phyloP scores from a whole-genome alignment of 2,113 vertebrate genomes.

The Ranitomeya imitator region DNA sequence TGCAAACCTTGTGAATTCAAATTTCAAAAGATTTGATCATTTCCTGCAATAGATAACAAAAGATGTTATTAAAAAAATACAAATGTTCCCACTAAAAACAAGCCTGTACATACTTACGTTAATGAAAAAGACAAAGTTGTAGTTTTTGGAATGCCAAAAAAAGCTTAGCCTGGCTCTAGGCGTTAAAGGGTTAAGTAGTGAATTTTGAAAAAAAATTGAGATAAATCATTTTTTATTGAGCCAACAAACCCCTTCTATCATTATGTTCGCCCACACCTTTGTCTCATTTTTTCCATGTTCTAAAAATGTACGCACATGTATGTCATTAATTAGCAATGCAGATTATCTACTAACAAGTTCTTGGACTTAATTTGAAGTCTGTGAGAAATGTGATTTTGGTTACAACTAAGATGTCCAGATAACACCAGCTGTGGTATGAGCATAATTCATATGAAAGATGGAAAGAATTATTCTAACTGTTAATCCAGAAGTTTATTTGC shows the following conservation, averaged over 20 bases:
- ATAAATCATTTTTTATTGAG: constrained; percentile 10
- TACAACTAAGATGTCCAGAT: constrained; percentile 12
- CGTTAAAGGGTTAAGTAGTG: too few relatives aligned
- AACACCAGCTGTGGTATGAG: background rate
- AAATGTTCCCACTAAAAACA: too few relatives aligned
- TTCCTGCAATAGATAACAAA: too few relatives aligned
- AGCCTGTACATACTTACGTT: too few relatives aligned
- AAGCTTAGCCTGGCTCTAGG: too few relatives aligned
- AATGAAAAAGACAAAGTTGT: too few relatives aligned
- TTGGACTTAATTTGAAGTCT: constrained; percentile 20
- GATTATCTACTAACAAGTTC: constrained; percentile 39
- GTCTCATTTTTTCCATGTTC: constrained; percentile 36
- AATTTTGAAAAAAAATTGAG: background rate
- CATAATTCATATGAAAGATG: constrained; percentile 7
- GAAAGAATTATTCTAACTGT: background rate
- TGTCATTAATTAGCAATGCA: constrained; percentile 48
- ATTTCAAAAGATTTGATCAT: too few relatives aligned
- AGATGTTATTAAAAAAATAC: too few relatives aligned
- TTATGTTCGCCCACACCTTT: constrained; percentile 23
- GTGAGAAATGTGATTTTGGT: background rate
- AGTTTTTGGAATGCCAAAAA: too few relatives aligned
- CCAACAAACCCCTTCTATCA: background rate
- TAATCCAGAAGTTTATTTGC: background rate
- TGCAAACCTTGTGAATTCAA: too few relatives aligned
- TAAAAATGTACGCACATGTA: constrained; percentile 13